Evolutionary conservation across 2,888 invertebrate species (phyloP).

Genomic region (Drosophila atripex): DNA sequence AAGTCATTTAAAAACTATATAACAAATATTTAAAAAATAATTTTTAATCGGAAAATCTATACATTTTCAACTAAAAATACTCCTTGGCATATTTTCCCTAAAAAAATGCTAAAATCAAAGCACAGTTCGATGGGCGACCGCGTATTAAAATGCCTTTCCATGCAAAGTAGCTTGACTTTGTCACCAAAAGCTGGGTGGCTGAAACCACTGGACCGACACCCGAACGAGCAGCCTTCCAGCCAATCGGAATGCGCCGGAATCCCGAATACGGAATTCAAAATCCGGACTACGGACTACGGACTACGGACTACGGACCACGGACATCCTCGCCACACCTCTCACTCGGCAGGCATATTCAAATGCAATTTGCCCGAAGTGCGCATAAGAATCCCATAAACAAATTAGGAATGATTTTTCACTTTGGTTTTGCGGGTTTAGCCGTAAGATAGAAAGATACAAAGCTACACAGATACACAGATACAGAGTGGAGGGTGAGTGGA

Average conservation of each 20-base stretch:
- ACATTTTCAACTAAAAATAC: too few relatives aligned
- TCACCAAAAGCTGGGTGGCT: conserved; percentile 31
- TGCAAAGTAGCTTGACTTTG: conserved; percentile 49
- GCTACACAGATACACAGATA: neutral
- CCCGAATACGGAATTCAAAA: conserved; percentile 9
- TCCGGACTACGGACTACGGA: neutral
- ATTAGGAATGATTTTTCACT: conserved; percentile 28
- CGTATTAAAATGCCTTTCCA: conserved; percentile 36
- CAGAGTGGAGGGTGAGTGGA: neutral
- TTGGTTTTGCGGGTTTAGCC: neutral
- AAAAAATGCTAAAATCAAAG: neutral
- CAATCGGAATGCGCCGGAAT: neutral
- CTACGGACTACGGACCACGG: neutral
- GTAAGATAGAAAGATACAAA: neutral
- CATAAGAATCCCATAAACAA: conserved; percentile 58
- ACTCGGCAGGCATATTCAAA: conserved; percentile 47
- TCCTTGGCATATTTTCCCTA: too few relatives aligned
- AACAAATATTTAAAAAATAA: too few relatives aligned
- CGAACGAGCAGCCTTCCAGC: neutral
- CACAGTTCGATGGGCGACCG: conserved; percentile 19
- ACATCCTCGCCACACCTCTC: neutral
- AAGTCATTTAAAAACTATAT: too few relatives aligned
- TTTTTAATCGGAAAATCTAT: too few relatives aligned
- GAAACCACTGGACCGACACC: conserved; percentile 10
- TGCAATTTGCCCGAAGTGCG: conserved; percentile 68